Base-by-base conservation (phyloP, 2,888 invertebrate species). In the Campoletis raptor region DNA sequence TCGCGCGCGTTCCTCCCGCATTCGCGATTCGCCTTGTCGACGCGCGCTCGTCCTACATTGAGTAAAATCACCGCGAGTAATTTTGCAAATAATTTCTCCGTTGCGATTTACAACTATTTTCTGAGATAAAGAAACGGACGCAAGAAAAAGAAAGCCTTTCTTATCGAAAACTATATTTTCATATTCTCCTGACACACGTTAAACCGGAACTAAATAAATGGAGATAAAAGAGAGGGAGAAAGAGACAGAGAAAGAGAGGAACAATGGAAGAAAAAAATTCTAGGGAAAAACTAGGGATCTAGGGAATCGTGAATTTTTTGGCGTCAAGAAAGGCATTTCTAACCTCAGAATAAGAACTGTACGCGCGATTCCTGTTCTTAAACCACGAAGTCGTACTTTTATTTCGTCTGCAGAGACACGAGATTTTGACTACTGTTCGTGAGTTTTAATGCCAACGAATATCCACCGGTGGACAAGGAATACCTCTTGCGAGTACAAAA, bases 311-410 rank as follows among this genome's bases (percentile, higher is more conserved):
- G 73, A 73, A 73, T 81, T 79, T 64, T 73, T 72, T 54, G 64
- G 85, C 86, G 57, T 84, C 81, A 37, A 79, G 70, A 67, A 42
- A 69, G 57, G 52, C 21, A 64, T 74, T 82, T 37, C 69, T 85
- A 85, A 87, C 86, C 86, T 85, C 64, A 42, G 66, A 70, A 18
- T 18, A 40, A 74, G 42, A 61, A 57, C 45, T 57, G 72, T 73
- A 81, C 81, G 73, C 48, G 64, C 72, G 78, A 78, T 15, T 61
- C 57, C 12, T 30, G 21, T 70, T 57, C 42, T 9, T 66, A n/a
- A 21, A 7, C 6, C 42, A 64, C 45, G 18, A 64, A 76, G 30
- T 40, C 64, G 15, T 12, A 9, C 40, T 57, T 57, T 21, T 40
- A 15, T 37, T 74, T 74, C 18, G 37, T 24, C 21, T 0, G n/a